Conservation (phyloP, 92 coral and sea anemone species). For the Ricordea florida region DNA sequence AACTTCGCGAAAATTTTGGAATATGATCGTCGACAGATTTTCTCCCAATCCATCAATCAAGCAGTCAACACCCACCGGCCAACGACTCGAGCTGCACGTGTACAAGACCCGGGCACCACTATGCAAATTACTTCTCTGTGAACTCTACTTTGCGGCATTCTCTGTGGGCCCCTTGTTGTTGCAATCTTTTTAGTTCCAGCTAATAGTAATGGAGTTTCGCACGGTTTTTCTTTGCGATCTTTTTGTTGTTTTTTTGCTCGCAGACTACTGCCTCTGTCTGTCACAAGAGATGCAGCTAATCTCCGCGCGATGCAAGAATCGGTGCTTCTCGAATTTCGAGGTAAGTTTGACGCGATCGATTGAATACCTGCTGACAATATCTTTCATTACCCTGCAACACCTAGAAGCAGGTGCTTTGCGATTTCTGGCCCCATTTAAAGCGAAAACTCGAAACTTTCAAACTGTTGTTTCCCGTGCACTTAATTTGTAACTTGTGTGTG, state of each 20-base stretch:
- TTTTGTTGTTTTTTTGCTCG: neutral
- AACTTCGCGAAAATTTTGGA: no score
- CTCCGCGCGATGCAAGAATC: slow-evolving; percentile 16
- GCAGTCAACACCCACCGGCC: slow-evolving; percentile 2
- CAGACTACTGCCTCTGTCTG: no score
- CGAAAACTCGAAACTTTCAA: no score
- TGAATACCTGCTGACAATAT: slow-evolving; percentile 4
- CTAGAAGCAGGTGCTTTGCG: no score
- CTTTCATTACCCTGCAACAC: no score
- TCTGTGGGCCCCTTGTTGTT: no score
- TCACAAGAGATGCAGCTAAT: neutral
- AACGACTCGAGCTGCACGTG: slow-evolving; percentile 6
- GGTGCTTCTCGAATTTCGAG: slow-evolving; percentile 25
- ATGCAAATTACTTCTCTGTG: neutral
- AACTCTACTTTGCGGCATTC: no score
- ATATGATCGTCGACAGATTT: no score
- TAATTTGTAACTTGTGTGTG: no score
- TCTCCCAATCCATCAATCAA: neutral
- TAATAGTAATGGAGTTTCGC: neutral
- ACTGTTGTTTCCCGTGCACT: no score
- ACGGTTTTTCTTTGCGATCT: neutral
- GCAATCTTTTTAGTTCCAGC: no score
- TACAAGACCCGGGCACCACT: neutral
- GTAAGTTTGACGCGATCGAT: neutral
- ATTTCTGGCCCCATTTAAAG: no score